Evolutionary conservation across 2,113 vertebrate species (phyloP).

Genomic region (Amphiprion percula): DNA sequence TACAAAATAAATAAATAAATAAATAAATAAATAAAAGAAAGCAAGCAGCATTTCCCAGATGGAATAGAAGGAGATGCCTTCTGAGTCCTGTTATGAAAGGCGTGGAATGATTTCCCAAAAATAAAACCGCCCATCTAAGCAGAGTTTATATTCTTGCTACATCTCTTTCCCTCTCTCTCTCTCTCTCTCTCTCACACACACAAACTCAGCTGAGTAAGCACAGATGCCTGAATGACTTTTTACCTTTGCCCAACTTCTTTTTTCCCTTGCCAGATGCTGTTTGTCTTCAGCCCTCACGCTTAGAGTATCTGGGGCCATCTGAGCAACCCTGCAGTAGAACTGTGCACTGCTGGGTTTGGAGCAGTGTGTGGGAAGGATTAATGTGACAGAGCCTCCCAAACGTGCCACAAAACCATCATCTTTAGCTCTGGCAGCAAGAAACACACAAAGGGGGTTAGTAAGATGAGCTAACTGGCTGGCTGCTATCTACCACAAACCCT

Average conservation of each 20-base stretch:
- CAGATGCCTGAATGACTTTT: constrained; percentile 71
- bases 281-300: constrained; percentile 65
- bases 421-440: constrained; percentile 69
- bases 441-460: constrained; percentile 68
- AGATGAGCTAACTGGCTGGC: constrained; percentile 69
- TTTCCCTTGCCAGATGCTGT: constrained; percentile 66
- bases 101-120: constrained; percentile 69
- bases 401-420: constrained; percentile 76
- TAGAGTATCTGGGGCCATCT: constrained; percentile 54
- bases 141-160: constrained; percentile 65
- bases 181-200: constrained; percentile 34
- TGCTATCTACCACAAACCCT: constrained; percentile 45
- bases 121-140: constrained; percentile 69
- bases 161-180: constrained; percentile 31
- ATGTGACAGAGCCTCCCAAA: constrained; percentile 68
- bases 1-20: constrained; percentile 5
- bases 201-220: constrained; percentile 76
- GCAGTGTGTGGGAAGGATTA: constrained; percentile 65
- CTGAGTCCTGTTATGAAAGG: constrained; percentile 62
- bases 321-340: constrained; percentile 51
- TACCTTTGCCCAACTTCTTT: constrained; percentile 72
- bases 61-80: constrained; percentile 67
- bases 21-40: constrained; percentile 1
- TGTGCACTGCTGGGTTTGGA: constrained; percentile 57
- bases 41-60: constrained; percentile 48